Base-by-base conservation (phyloP, 2,797 vertebrate genomes). In the Threskiornis aethiopicus region DNA sequence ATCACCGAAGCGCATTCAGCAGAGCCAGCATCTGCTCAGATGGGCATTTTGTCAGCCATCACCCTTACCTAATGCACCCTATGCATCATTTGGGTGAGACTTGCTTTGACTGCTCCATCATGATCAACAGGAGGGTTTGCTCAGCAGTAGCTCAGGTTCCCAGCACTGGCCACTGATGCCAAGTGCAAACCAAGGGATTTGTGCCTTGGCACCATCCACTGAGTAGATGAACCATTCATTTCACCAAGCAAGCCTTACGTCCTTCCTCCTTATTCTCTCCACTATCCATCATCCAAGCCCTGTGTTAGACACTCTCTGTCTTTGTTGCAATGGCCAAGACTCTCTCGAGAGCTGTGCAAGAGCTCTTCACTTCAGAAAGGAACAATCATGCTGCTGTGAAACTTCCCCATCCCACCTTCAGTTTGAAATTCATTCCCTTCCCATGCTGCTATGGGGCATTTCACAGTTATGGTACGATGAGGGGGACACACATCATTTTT, bases 111-210 rank as follows among this genome's bases (percentile, higher is more conserved):
- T 8, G 41, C 62, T 73, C 67, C 52, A 3, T 37, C 69, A 7
- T 1, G 19, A 51, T 4, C 65, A 13, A 11, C 31, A 13, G 76
- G 54, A 71, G 44, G 81, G 22, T 29, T 39, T 75, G n/a, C 21
- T 42, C 25, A 0, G 54, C 77, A 35, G 49, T 4, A 76, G 41
- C 69, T 81, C 69, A 5, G 18, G 51, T 41, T 86, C 58, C 77
- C 47, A 21, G 75, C 22, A 2, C 25, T 0, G 0, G 22, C 7
- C 21, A 0, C 0, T 0, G 5, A 19, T 46, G 46, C 58, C 86
- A 77, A 79, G 49, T 6, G 19, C 16, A 29, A 80, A 46, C 17
- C 69, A 6, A 22, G 69, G 52, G 54, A 17, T 81, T 65, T 64
- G 47, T n/a, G 49, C 65, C 84, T 69, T 84, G 84, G 78, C 81